phyloP scores from a whole-genome alignment of 2,113 vertebrate genomes.

The Pampusana beccarii region DNA sequence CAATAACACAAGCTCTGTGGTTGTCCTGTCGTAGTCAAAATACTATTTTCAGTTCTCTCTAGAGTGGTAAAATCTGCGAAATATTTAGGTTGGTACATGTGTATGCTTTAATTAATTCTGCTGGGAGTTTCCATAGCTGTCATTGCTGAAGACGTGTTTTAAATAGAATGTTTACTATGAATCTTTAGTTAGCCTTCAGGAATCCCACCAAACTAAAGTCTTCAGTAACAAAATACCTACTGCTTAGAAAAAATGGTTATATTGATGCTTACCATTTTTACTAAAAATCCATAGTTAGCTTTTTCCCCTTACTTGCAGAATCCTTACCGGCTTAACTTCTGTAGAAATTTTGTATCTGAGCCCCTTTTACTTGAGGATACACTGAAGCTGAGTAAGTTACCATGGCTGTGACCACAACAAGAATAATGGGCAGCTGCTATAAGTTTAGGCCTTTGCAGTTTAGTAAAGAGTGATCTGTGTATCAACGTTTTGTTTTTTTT shows the following conservation, averaged over 20 bases:
- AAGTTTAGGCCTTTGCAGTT: neutral
- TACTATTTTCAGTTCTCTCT: neutral
- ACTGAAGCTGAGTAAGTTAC: neutral
- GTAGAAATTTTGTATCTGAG: neutral
- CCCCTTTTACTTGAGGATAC: neutral
- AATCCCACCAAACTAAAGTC: neutral
- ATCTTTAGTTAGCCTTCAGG: neutral
- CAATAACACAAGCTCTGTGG: rapidly evolving
- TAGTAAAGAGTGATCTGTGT: neutral
- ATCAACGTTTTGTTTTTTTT: neutral
- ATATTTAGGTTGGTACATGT: neutral
- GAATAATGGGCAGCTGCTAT: neutral
- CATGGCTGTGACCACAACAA: neutral
- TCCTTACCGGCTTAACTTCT: neutral
- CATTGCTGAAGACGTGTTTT: neutral
- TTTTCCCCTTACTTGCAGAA: neutral
- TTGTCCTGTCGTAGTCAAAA: rapidly evolving
- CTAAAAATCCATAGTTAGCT: neutral
- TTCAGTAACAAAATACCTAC: neutral
- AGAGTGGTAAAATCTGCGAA: neutral
- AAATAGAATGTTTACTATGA: neutral
- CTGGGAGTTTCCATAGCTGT: neutral
- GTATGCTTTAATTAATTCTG: neutral
- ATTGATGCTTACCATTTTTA: neutral
- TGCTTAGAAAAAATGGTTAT: neutral